These are phyloP conservation scores for Caenorhabditis virilis DNA, from an alignment of 2,888 invertebrate genomes.

Conservation along the genomic window DNA sequence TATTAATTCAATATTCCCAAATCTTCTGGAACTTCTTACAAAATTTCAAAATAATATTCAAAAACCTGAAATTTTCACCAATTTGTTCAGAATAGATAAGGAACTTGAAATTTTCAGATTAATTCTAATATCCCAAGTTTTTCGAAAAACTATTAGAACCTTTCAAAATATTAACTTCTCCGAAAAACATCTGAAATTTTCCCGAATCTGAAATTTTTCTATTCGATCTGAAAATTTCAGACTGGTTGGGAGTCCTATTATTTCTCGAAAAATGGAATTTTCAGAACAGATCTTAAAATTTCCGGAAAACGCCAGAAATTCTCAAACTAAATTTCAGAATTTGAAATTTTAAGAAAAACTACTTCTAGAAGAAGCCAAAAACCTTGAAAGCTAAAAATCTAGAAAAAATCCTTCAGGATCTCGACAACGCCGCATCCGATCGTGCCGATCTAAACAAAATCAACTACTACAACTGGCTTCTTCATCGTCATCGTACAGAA, in stretches of 20 bases:
- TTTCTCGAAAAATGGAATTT: too few species aligned
- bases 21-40: background rate
- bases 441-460: conserved; percentile 30
- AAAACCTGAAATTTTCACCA: background rate
- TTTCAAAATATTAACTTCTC: background rate
- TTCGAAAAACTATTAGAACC: background rate
- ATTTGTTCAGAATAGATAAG: background rate
- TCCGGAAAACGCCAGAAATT: too few species aligned
- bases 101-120: too few species aligned
- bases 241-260: too few species aligned
- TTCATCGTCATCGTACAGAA: conserved; percentile 34
- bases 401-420: background rate
- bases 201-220: background rate
- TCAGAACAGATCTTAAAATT: too few species aligned
- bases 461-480: conserved; percentile 33
- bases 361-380: too few species aligned
- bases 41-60: background rate
- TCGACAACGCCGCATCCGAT: conserved; percentile 9
- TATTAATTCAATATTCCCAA: too few species aligned
- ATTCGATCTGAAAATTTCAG: too few species aligned
- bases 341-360: too few species aligned
- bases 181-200: background rate
- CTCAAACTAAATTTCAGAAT: too few species aligned
- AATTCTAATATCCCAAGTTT: too few species aligned
- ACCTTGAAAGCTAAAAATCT: too few species aligned